Conservation (phyloP, 2,113 vertebrate species). For the Pelmatolapia mariae region DNA sequence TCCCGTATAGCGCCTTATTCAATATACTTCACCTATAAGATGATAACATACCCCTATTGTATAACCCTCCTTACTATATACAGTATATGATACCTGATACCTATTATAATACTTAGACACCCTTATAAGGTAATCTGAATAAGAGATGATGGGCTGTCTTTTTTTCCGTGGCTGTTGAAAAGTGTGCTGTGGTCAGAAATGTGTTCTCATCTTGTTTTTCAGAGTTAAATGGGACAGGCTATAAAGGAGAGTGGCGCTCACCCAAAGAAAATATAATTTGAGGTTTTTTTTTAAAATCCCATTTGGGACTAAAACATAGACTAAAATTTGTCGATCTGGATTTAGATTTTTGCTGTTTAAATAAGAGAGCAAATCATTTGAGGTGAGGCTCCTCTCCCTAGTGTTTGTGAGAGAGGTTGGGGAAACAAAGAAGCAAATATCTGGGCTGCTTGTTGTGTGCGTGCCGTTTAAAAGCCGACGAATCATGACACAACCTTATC, state of each 20-base stretch:
- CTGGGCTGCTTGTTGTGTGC: not conserved
- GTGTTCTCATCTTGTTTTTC: not conserved
- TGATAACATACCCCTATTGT: constrained; percentile 74
- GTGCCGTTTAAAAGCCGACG: not conserved
- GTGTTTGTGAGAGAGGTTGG: not conserved
- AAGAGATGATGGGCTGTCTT: constrained; percentile 58
- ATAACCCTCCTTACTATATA: constrained; percentile 73
- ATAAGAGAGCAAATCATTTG: not conserved
- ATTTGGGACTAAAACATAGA: not conserved
- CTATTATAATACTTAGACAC: constrained; percentile 71
- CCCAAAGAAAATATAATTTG: not conserved
- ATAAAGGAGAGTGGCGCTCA: not conserved
- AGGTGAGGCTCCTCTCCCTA: not conserved
- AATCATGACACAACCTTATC: not conserved
- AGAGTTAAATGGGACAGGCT: not conserved
- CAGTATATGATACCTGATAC: constrained; percentile 69
- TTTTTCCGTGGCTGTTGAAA: constrained; percentile 49
- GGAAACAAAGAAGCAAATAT: not conserved
- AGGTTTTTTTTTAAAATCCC: not conserved
- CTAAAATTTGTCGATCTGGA: not conserved
- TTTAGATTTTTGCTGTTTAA: not conserved
- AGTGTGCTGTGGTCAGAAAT: constrained; percentile 23
- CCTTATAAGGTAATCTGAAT: constrained; percentile 69
- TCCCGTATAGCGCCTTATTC: constrained; percentile 74
- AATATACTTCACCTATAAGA: constrained; percentile 70